Conservation (phyloP, 2,888 invertebrate species). For the Coenonympha arcania region DNA sequence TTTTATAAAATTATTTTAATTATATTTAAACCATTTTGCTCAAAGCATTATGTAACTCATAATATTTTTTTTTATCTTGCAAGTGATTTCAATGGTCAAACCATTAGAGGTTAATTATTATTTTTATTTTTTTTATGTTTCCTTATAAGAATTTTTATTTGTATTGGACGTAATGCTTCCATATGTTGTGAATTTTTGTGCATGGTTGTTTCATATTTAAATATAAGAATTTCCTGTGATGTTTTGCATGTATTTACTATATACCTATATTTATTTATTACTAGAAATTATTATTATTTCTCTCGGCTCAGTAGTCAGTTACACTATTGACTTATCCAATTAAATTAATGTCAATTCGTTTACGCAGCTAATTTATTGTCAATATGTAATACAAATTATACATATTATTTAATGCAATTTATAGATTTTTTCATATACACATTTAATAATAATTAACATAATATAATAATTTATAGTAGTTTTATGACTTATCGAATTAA, state of each 20-base stretch:
- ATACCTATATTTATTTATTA: neutral
- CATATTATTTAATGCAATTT: neutral
- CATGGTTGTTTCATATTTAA: constrained; percentile 20
- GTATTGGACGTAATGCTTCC: constrained; percentile 11
- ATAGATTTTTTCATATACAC: constrained; percentile 6
- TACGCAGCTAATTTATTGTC: constrained; percentile 8
- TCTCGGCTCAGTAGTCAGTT: too few relatives aligned
- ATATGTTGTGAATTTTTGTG: constrained; percentile 21
- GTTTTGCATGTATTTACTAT: constrained; percentile 25
- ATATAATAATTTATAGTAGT: too few relatives aligned
- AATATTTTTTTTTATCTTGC: neutral
- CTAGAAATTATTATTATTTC: too few relatives aligned
- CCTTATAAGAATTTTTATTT: neutral
- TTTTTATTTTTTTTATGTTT: neutral
- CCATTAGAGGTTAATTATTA: neutral
- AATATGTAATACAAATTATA: constrained; percentile 4
- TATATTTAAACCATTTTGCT: neutral
- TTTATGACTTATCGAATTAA: neutral
- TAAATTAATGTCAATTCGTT: too few relatives aligned
- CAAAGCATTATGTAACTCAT: neutral
- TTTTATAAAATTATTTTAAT: neutral
- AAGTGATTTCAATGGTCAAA: neutral
- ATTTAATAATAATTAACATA: neutral
- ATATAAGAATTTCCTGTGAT: constrained; percentile 21
- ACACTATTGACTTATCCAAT: too few relatives aligned